Evolutionary conservation across 1,140 invertebrate species (phyloP), one percentile per base, ranked within the genome.

Genomic region (Berghia stephanieae): DNA sequence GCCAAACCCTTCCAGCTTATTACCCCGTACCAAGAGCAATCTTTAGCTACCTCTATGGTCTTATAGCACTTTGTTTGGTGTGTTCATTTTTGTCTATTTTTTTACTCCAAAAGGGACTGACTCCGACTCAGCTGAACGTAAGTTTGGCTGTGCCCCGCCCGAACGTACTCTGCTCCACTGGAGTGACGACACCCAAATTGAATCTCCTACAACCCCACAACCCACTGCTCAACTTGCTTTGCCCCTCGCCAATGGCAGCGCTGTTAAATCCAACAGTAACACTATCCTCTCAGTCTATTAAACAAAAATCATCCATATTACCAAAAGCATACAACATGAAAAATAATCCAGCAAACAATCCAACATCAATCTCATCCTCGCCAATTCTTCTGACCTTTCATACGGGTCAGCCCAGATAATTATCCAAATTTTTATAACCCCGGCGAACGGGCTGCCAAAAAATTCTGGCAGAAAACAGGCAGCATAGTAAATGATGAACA

Each of bases 401-500:
- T 68, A 86, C 70, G 82, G 72, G 55, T 84, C 85, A 78, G 93
- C 94, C 0, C 93, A 96, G 83, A 87, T 43, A 77, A 83, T 31
- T 80, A 77, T 52, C 81, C 84, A 82, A 92, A 95, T 88, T 98
- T 97, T 88, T 97, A 97, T 84, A 96, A 98, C 90, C 95, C 95
- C 0, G 94, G 95, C 87, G 96, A 95, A 86, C 95, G 95, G 21
- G 95, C 96, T 0, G 96, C 96, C 0, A 92, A 95, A 78, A 96
- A 95, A 83, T 97, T 96, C 88, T 97, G 97, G 87, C 94, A 95
- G 78, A 96, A 95, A 95, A 96, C 85, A 92, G 93, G 69, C 91
- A 95, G 79, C 87, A 85, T 36, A 91, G 95, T 79, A 93, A 93
- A 81, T 86, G 40, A 81, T 88, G 67, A 87, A 83, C 67, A 86